Evolutionary conservation across 2,797 vertebrate species (phyloP).

Genomic region (Hirundo rustica): DNA sequence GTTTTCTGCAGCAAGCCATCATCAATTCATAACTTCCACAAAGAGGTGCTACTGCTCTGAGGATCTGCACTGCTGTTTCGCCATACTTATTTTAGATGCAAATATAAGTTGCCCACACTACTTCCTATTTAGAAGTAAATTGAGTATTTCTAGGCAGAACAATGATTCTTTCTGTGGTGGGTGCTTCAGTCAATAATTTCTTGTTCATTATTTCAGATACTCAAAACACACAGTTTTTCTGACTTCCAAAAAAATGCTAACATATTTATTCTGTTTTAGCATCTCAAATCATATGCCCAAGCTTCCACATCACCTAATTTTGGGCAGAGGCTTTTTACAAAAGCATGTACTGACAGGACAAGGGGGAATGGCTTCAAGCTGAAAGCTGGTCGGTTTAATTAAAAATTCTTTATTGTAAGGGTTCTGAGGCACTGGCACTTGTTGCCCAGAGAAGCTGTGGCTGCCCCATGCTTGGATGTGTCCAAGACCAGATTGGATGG

Average conservation of each 20-base stretch:
- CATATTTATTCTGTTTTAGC: background rate
- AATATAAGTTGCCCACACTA: background rate
- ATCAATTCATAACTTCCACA: background rate
- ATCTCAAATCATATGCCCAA: background rate
- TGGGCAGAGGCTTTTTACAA: background rate
- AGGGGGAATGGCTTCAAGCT: background rate
- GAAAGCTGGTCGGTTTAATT: background rate
- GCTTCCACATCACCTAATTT: background rate
- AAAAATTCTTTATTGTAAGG: background rate
- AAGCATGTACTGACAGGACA: background rate
- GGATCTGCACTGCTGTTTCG: background rate
- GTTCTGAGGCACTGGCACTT: background rate
- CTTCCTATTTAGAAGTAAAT: background rate
- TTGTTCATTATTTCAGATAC: background rate
- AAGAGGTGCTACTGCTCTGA: background rate
- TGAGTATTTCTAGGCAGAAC: background rate
- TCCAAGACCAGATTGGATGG: background rate
- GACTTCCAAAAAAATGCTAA: background rate
- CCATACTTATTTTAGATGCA: background rate
- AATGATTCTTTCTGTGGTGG: background rate
- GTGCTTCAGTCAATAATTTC: background rate
- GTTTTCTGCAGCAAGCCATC: background rate
- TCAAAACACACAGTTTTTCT: background rate
- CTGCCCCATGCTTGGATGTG: background rate
- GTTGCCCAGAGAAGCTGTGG: background rate